phyloP scores from a whole-genome alignment of 2,113 vertebrate genomes.

The Anarhynchus alexandrinus region DNA sequence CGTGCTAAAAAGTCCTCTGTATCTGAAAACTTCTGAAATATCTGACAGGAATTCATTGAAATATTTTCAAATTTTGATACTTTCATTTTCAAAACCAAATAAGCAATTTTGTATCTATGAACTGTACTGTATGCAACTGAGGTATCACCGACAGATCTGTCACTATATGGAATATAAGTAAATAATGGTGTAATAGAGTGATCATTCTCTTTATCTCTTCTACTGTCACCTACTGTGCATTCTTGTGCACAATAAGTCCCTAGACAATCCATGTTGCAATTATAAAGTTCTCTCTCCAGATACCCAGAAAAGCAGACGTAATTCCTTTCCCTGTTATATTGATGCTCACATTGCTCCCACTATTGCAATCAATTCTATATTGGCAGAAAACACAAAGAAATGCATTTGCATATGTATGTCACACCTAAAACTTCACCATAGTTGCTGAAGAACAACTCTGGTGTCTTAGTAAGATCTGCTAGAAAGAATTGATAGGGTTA shows the following conservation, averaged over 20 bases:
- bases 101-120: background rate
- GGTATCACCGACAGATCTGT: background rate
- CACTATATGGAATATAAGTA: background rate
- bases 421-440: background rate
- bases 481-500: background rate
- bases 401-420: background rate
- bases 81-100: background rate
- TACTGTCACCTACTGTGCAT: background rate
- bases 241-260: background rate
- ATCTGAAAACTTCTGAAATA: background rate
- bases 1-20: background rate
- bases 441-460: slow-evolving; percentile 31
- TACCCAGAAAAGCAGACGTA: background rate
- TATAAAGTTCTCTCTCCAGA: background rate
- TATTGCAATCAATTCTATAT: background rate
- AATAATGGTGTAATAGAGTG: background rate
- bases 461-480: slow-evolving; percentile 12
- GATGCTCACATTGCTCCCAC: background rate
- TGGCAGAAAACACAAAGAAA: background rate
- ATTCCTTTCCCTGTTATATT: background rate
- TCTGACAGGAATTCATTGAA: background rate
- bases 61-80: background rate
- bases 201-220: background rate
- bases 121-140: background rate
- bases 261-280: background rate